Base-by-base conservation (phyloP, 1,140 invertebrate species). In the Rhynchophorus ferrugineus region DNA sequence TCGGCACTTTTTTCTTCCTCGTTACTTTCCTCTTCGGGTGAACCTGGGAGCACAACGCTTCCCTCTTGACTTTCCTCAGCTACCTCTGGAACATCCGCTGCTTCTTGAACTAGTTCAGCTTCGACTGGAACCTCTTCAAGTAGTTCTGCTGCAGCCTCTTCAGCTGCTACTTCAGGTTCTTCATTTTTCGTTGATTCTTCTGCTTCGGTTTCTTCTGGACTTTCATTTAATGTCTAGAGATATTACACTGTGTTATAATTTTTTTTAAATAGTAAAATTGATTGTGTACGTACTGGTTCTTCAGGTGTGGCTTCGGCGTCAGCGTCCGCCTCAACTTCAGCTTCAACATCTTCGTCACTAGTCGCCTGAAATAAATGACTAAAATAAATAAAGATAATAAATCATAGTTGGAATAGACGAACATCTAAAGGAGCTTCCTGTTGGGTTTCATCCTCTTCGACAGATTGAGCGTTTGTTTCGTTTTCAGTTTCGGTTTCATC, bases 401-500 rank as follows among this genome's bases (percentile, higher is more conserved):
- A 29, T 29, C 24, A n/a, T n/a, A n/a, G n/a, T 29, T 29, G 24
- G 11, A 5, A 29, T 9, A 20, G 14, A 49, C 49, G 19, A 41
- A 59, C 49, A 48, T 39, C 43, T 36, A 39, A 20, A 9, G 18
- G 42, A 50, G 36, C 47, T 44, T 49, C 53, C 14, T 43, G 49
- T 29, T 58, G 51, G n/a, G 38, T 44, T 44, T 46, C 51, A 78
- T 76, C 71, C 74, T 73, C 21, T 78, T 60, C 75, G 76, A 74
- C 65, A 73, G 74, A 69, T 78, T 80, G 13, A 75, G 71, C 47
- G 33, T 38, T 50, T 33, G 58, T 44, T 50, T 77, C 62, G 77
- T 79, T 61, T 75, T 67, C 54, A 73, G 74, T 71, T 75, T 76
- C 49, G 19, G 19, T 49, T 57, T 46, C 56, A 13, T 55, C 47